Evolutionary conservation across 1,140 invertebrate genomes (phyloP).

Genomic region (Orchestia grillus): DNA sequence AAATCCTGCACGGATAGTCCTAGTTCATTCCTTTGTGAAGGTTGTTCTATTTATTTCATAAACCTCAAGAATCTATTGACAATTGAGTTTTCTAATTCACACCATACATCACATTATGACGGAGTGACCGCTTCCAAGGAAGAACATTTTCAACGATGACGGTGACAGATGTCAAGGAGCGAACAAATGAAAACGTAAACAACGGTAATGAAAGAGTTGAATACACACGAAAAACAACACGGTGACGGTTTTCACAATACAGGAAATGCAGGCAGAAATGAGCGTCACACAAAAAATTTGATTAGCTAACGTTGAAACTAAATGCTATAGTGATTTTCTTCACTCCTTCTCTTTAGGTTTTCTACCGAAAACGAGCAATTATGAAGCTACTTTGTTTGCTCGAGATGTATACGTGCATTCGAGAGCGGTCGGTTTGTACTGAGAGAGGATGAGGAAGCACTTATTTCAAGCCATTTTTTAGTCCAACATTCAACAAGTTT

Average conservation of each 20-base stretch:
- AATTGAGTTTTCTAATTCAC: background rate
- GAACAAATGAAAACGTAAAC: background rate
- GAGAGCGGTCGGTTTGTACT: no score
- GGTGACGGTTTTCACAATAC: background rate
- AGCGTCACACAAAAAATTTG: background rate
- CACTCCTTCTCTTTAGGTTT: no score
- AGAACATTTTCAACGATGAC: background rate
- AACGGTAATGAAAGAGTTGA: background rate
- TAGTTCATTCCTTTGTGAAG: background rate
- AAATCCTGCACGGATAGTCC: background rate
- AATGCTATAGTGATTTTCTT: no score
- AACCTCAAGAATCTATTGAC: background rate
- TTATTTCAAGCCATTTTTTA: no score
- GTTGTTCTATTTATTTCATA: background rate
- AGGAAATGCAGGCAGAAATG: background rate
- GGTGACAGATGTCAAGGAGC: background rate
- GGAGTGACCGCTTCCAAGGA: background rate
- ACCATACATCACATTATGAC: background rate
- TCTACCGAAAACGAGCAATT: no score
- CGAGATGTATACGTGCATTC: no score
- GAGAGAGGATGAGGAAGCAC: no score
- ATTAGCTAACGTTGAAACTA: background rate
- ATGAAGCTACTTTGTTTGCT: no score
- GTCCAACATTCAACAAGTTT: no score
- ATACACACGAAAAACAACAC: background rate